Evolutionary conservation across 2,113 vertebrate genomes (phyloP).

Genomic region (Sula dactylatra): DNA sequence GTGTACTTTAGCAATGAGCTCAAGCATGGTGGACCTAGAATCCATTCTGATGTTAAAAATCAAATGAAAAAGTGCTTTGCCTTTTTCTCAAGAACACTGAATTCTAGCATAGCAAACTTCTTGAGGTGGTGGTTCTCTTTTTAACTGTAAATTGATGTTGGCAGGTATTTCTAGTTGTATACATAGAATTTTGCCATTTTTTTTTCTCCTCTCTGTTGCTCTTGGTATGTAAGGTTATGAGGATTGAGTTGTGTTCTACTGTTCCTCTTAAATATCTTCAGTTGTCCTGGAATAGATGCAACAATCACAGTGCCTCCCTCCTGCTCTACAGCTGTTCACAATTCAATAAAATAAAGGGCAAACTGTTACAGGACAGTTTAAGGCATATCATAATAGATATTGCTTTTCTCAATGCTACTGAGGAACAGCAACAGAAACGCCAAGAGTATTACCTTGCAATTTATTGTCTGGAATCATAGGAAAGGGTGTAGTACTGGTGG

Average conservation of each 20-base stretch:
- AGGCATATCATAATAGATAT: not conserved
- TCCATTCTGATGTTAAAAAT: not conserved
- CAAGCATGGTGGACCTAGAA: not conserved
- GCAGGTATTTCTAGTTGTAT: not conserved
- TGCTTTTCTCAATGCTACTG: not conserved
- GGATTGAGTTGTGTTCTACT: not conserved
- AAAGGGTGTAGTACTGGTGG: not conserved
- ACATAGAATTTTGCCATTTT: not conserved
- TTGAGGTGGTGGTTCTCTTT: not conserved
- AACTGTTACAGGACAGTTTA: not conserved
- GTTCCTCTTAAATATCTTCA: not conserved
- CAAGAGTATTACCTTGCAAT: not conserved
- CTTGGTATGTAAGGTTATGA: not conserved
- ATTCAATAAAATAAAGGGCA: not conserved
- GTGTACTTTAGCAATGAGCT: not conserved
- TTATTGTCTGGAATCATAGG: rapidly evolving
- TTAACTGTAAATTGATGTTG: not conserved
- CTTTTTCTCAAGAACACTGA: not conserved
- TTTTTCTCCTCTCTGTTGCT: not conserved
- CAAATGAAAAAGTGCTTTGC: not conserved
- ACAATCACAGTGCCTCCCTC: not conserved
- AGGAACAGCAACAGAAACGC: not conserved
- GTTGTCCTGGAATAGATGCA: not conserved
- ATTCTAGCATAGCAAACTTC: not conserved
- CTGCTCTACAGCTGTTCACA: not conserved